Evolutionary conservation across 2,113 vertebrate genomes (phyloP), one percentile per base, ranked within the genome.

Genomic region (Chrysochloris asiatica): DNA sequence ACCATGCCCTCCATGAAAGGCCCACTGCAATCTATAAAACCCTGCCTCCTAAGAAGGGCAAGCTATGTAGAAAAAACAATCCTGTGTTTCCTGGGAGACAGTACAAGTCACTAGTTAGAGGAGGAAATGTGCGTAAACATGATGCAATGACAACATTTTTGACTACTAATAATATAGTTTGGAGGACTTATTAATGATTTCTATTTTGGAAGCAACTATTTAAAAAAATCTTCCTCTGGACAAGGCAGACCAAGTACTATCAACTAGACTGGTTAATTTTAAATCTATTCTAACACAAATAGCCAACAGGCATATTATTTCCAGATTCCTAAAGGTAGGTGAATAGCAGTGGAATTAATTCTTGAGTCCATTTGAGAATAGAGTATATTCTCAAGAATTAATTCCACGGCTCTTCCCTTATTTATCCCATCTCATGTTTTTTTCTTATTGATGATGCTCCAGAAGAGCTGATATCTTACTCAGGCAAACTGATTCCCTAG

Each of bases 221-320:
- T 88, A 76, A 38, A 95, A 50, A 10, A 89, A 61, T 87, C 28
- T 88, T 75, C 77, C 63, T 75, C 71, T 75, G 63, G n/a, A 65
- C 78, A 89, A 90, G 17, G 78, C 54, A 93, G 87, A 89, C 33
- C 73, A 89, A 85, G 30, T 83, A 75, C 52, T 71, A 36, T 93
- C 88, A 88, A 45, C 81, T 78, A 82, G 48, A 87, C 87, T 4
- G 50, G 89, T 93, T 94, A 82, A 75, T 95, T 95, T 92, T 92
- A 93, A 92, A 95, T 93, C 95, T 95, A 83, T 81, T 93, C 81
- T 85, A 95, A 95, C 77, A 85, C 72, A 96, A 95, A 95, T 61
- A 93, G 95, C 91, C 89, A 94, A 84, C 45, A 71, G 86, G 88
- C 72, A 94, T 88, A 94, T 95, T 95, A 93, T 88, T 94, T 95